Evolutionary conservation across 2,113 vertebrate genomes (phyloP), one percentile per base, ranked within the genome.

Genomic region (Psilopogon haemacephalus): DNA sequence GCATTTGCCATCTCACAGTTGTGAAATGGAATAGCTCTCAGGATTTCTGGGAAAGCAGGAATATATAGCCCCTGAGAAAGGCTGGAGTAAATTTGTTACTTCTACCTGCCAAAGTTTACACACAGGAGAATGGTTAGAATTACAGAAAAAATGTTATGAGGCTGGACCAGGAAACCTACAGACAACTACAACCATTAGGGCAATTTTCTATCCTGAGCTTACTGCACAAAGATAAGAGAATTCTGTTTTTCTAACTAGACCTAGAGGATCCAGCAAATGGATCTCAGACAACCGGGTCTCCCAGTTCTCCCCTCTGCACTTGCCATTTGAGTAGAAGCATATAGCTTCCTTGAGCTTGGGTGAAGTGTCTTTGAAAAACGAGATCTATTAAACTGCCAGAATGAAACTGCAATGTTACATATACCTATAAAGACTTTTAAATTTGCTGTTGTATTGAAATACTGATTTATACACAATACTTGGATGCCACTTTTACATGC

Each of bases 311-410:
- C 19, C 11, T 5, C 20, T 55, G 48, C 19, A 6, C 30, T 63
- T 80, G 37, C 16, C 1, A 1, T 52, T 2, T 14, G 27, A 38
- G 54, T 30, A 19, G 18, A 58, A 58, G 8, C 24, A 7, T 50
- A 46, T 8, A 23, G 44, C 19, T 76, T 32, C 63, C 38, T 69
- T 46, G 55, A 70, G 33, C 37, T 37, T 27, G 52, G 32, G 24
- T 78, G 33, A 92, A 93, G 56, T 58, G 64, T n/a, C 14, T 73
- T 73, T 46, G 52, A 67, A 78, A 95, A 94, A 15, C n/a, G 21
- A 58, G 62, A 73, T 20, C 64, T 69, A 13, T 87, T 81, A 77
- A 95, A 65, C 42, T 91, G 77, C 40, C 46, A 78, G 83, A 86
- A 78, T 30, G 60, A 88, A 88, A 60, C 32, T 65, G 37, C 28